Evolutionary conservation across 2,797 vertebrate genomes (phyloP), one percentile per base, ranked within the genome.

Genomic region (Toxotes lorentzi): DNA sequence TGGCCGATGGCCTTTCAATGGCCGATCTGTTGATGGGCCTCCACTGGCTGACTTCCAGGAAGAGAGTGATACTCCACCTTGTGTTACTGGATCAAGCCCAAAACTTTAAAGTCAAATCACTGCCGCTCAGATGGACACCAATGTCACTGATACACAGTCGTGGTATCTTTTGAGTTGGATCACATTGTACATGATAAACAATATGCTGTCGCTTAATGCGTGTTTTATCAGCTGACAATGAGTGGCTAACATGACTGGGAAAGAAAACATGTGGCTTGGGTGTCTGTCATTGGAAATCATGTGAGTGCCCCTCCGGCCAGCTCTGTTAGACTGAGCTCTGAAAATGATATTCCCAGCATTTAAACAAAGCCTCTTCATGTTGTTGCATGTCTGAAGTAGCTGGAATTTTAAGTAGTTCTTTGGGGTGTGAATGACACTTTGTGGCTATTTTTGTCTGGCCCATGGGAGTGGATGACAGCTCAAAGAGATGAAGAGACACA

Each of bases 381-480:
- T 82, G 78, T 51, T 76, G 43, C 66, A 40, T 41, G 59, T 77
- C n/a, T 83, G 50, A 81, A 81, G 67, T 27, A 62, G 73, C 74
- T 68, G 70, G 73, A 73, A 80, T 89, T 82, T 77, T 58, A 82
- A 90, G 81, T 73, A 66, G 48, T 62, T 89, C 59, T 80, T 61
- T 53, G 27, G 35, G 23, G 57, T 66, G 75, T 73, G 65, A 82
- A 61, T 86, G 79, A 85, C 81, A 85, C 65, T 77, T 76, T 70
- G 64, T 78, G 82, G 60, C 79, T 90, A 87, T 90, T 91, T 87
- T 76, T 59, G 79, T 68, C 57, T 50, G 53, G 60, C 79, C 58
- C 79, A 10, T 64, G 84, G 80, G 84, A 70, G 14, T 38, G 32
- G 67, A 81, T 76, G 85, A 83, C 81, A 82, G 76, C 48, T 73